Conservation (phyloP, 2,888 invertebrate genomes). For the Lycophotia porphyrea region DNA sequence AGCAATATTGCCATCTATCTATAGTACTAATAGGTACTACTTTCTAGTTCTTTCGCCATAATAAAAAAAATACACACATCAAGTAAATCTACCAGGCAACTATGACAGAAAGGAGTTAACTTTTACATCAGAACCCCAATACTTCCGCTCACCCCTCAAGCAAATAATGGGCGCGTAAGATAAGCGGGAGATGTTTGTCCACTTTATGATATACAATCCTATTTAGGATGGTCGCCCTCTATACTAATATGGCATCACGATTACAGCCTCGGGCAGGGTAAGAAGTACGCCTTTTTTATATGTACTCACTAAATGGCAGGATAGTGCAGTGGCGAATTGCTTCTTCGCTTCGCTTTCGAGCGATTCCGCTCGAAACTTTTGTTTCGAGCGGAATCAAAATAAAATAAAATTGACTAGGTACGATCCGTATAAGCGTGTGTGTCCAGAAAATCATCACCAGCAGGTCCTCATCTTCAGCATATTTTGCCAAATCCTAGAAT, state of each 20-base stretch:
- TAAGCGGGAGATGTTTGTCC: conserved; percentile 56
- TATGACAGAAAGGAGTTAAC: conserved; percentile 8
- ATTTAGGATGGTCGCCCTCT: conserved; percentile 25
- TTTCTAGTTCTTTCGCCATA: background rate
- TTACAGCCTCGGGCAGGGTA: background rate
- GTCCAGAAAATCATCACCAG: background rate
- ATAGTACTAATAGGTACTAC: background rate
- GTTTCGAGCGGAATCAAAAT: background rate
- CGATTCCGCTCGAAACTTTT: background rate
- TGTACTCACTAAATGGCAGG: background rate
- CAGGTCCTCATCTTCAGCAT: background rate
- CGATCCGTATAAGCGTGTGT: background rate
- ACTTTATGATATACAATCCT: conserved; percentile 54
- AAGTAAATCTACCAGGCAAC: conserved; percentile 22
- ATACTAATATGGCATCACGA: conserved; percentile 33
- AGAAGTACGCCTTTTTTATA: too few species aligned
- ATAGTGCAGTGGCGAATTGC: background rate
- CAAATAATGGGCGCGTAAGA: conserved; percentile 55
- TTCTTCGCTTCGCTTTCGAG: background rate
- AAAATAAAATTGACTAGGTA: background rate
- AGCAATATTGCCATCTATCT: background rate
- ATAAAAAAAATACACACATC: conserved; percentile 13
- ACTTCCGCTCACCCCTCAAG: conserved; percentile 33
- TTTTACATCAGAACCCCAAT: conserved; percentile 17
- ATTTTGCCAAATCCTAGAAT: background rate